Base-by-base conservation (phyloP, 2,797 vertebrate species). In the Tragopan temminckii region DNA sequence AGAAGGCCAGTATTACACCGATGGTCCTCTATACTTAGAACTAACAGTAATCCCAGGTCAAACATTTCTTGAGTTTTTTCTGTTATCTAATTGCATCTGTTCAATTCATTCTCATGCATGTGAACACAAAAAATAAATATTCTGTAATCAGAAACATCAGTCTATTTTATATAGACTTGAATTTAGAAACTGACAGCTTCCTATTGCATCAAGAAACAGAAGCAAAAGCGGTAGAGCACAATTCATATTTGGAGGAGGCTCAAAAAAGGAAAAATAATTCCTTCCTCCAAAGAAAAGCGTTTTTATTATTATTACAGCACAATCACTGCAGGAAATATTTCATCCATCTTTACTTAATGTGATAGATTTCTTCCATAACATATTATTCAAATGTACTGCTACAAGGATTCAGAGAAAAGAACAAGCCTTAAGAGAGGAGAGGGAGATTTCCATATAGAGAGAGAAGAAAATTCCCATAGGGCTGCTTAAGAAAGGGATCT, bases 401-500 rank as follows among this genome's bases (percentile, higher is more conserved):
- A 83, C 31, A 79, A 67, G 87, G 84, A 86, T 80, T 92, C 40
- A 42, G 84, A 84, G 35, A 31, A 53, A 89, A 90, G 59, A 83
- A 68, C 4, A 76, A 42, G 71, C 69, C 75, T 90, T 87, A 85
- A 38, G 38, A 66, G n/a, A 59, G 45, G 82, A 36, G 31, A 14
- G 0, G 1, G 27, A 40, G 78, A 81, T 55, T 67, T 58, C 46
- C 46, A 25, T 59, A 58, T 11, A 79, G 52, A 66, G 66, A 68
- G 62, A 82, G 36, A 27, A 74, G 46, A 63, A 92, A 93, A 84
- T 52, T 80, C 67, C 43, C 59, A 27, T 33, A 46, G 38, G 72
- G 66, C 81, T 76, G 76, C 75, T 80, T 61, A 64, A 76, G 66
- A 59, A 93, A 87, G 55, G 76, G 82, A 91, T 83, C 43, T 85